These are phyloP conservation scores for Cistogaster globosa DNA, from an alignment of 2,888 invertebrate genomes.

Conservation along the genomic window DNA sequence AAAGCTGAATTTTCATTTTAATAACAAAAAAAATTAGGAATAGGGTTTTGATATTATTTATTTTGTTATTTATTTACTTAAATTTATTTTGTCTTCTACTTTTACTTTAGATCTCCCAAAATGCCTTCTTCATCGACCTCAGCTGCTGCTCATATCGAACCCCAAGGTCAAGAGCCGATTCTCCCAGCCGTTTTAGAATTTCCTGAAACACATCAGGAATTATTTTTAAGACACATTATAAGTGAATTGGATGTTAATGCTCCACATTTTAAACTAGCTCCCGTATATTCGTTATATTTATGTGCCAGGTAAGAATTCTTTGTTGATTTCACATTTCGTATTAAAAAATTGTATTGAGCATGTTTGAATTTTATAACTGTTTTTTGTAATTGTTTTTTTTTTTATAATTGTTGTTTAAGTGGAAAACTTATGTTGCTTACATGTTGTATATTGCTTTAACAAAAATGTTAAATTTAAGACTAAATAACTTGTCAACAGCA, in stretches of 20 bases:
- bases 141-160: slow-evolving; percentile 73
- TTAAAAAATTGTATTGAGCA: slow-evolving; percentile 2
- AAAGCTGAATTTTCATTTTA: slow-evolving; percentile 8
- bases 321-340: background rate
- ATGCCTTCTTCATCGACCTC: slow-evolving; percentile 75
- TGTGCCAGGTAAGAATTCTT: slow-evolving; percentile 87
- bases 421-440: background rate
- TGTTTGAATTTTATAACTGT: slow-evolving; percentile 22
- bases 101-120: slow-evolving; percentile 79
- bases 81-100: slow-evolving; percentile 21
- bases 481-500: no score
- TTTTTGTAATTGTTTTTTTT: background rate
- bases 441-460: background rate
- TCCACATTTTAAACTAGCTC: slow-evolving; percentile 96
- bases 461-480: background rate
- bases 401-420: background rate
- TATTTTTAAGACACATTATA: slow-evolving; percentile 94
- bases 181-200: slow-evolving; percentile 97
- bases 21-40: background rate
- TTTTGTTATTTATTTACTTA: background rate
- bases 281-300: slow-evolving; percentile 97
- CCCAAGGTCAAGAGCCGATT: slow-evolving; percentile 92
- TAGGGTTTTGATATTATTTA: background rate
- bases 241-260: slow-evolving; percentile 94
- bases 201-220: slow-evolving; percentile 96